These are phyloP conservation scores for Pantherophis guttatus DNA, from an alignment of 2,113 vertebrate species.

Conservation along the genomic window DNA sequence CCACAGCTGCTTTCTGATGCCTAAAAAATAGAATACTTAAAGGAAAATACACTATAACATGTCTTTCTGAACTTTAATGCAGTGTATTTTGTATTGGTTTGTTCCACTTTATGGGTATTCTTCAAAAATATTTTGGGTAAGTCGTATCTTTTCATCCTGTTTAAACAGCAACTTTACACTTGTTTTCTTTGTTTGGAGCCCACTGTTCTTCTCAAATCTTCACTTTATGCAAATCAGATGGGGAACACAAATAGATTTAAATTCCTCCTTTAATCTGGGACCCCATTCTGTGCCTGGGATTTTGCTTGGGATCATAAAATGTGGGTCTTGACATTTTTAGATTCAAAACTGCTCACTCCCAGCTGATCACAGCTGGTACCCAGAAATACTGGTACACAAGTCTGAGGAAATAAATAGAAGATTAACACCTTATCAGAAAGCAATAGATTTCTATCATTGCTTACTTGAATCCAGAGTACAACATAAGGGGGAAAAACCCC, in stretches of 20 bases:
- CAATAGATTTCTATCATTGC: neutral
- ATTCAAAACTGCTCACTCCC: constrained; percentile 16
- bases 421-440: constrained; percentile 16
- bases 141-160: neutral
- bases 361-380: neutral
- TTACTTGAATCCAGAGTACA: constrained; percentile 1
- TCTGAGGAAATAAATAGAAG: constrained; percentile 33
- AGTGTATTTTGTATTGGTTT: constrained; percentile 28
- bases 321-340: constrained; percentile 29
- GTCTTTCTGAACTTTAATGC: constrained; percentile 45
- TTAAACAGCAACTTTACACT: constrained; percentile 1
- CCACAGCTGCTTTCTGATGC: constrained; percentile 56
- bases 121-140: constrained; percentile 20
- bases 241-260: constrained; percentile 52
- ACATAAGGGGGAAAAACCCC: neutral
- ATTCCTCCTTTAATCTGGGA: constrained; percentile 31
- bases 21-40: constrained; percentile 67
- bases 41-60: constrained; percentile 48
- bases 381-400: constrained; percentile 9
- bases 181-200: constrained; percentile 47
- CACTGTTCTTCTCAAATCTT: constrained; percentile 30
- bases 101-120: constrained; percentile 22
- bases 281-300: constrained; percentile 3
- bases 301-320: constrained; percentile 37
- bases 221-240: constrained; percentile 47